Conservation (phyloP, 2,888 invertebrate genomes). For the Catonia carolina region DNA sequence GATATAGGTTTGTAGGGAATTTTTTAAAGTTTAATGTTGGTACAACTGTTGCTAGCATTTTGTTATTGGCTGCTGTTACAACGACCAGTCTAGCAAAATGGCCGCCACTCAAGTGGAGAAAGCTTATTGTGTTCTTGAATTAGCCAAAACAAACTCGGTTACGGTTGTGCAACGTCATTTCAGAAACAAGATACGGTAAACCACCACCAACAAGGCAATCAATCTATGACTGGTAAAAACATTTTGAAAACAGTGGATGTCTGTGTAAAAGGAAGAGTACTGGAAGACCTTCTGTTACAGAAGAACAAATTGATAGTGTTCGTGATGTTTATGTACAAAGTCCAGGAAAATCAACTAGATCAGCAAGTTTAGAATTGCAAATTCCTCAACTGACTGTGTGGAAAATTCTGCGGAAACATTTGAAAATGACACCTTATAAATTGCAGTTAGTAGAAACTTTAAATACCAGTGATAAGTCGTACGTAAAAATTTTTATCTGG, state of each 20-base stretch:
- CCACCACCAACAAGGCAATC: constrained; percentile 20
- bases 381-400: constrained; percentile 11
- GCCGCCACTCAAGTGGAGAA: constrained; percentile 16
- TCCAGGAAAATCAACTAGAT: constrained; percentile 19
- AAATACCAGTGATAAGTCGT: constrained; percentile 9
- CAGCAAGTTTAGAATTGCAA: constrained; percentile 18
- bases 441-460: constrained; percentile 16
- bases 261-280: constrained; percentile 17
- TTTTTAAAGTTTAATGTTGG: too few relatives aligned
- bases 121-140: constrained; percentile 19
- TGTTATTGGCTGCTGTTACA: constrained; percentile 4
- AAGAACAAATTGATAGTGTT: constrained; percentile 19
- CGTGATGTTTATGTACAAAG: constrained; percentile 18
- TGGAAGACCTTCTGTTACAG: constrained; percentile 19
- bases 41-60: constrained; percentile 9
- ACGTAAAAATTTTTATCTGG: constrained; percentile 5
- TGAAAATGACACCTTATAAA: constrained; percentile 17
- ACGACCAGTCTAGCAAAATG: constrained; percentile 17
- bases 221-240: constrained; percentile 19
- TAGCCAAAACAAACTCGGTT: constrained; percentile 20
- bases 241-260: constrained; percentile 17
- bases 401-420: constrained; percentile 16
- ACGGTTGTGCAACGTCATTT: constrained; percentile 16
- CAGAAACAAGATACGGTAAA: constrained; percentile 21
- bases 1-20: too few relatives aligned